Evolutionary conservation across 1,140 invertebrate species (phyloP).

Genomic region (Neodiprion lecontei): DNA sequence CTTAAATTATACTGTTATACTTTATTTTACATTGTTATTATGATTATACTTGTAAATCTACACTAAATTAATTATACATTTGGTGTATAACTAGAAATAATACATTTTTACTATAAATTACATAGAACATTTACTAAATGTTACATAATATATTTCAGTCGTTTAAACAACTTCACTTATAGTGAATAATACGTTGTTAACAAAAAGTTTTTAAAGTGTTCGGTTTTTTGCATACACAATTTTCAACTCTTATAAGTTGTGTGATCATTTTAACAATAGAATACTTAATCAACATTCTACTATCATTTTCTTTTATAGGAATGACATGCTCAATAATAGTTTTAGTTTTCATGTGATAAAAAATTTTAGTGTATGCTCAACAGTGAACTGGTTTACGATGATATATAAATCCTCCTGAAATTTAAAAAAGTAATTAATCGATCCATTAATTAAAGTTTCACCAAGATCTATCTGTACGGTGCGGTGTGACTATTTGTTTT

Average conservation of each 20-base stretch:
- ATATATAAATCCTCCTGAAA: conserved; percentile 21
- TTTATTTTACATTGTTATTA: no score
- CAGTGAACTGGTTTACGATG: conserved; percentile 20
- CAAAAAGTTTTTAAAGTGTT: conserved; percentile 18
- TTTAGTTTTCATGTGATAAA: conserved; percentile 20
- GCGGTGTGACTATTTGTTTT: conserved; percentile 37
- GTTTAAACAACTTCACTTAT: no score
- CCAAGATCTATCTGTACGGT: conserved; percentile 20
- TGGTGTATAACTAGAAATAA: no score
- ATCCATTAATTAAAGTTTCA: conserved; percentile 22
- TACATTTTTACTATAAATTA: no score
- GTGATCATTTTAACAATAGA: conserved; percentile 15
- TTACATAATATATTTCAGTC: no score
- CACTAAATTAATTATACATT: no score
- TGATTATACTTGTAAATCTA: no score
- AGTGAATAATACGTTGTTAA: not conserved
- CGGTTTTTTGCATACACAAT: conserved; percentile 24
- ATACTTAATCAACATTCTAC: conserved; percentile 9
- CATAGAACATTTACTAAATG: no score
- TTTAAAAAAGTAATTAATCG: conserved; percentile 27
- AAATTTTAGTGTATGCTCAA: conserved; percentile 26
- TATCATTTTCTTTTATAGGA: conserved; percentile 20
- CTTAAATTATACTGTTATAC: no score
- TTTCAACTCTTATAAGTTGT: conserved; percentile 24
- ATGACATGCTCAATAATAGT: conserved; percentile 20